These are phyloP conservation scores for Cryptocheilus praepositus DNA, from an alignment of 2,888 invertebrate genomes.

Conservation along the genomic window DNA sequence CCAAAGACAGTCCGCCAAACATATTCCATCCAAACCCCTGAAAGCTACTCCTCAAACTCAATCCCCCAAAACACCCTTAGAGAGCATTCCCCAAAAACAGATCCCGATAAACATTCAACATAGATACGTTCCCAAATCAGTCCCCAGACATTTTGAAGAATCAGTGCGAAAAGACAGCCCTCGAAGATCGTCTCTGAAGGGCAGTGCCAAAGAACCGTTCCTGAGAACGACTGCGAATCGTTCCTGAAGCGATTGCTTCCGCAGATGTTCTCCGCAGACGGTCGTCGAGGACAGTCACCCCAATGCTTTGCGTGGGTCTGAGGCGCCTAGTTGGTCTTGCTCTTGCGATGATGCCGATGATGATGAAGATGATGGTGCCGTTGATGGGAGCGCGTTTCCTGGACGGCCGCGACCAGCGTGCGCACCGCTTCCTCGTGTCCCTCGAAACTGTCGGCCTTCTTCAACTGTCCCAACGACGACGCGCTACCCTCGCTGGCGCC, in stretches of 20 bases:
- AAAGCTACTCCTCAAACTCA: no score
- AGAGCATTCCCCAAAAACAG: no score
- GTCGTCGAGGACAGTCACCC: slow-evolving; percentile 1
- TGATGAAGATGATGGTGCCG: slow-evolving; percentile 69
- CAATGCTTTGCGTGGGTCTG: background rate
- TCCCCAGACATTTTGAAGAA: no score
- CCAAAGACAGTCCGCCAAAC: background rate
- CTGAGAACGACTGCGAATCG: no score
- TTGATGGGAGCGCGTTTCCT: slow-evolving; percentile 79
- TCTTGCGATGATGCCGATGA: slow-evolving; percentile 71
- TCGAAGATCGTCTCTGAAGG: no score
- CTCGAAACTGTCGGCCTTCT: slow-evolving; percentile 82
- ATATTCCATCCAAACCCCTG: background rate
- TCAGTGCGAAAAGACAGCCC: no score
- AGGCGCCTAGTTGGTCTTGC: slow-evolving; percentile 67
- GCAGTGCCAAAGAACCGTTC: no score
- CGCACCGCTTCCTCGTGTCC: slow-evolving; percentile 83
- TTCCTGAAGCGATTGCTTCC: no score
- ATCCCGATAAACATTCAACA: no score
- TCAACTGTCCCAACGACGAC: slow-evolving; percentile 71
- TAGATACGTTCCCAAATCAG: no score
- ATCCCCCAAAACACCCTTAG: no score
- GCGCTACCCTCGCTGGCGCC: slow-evolving; percentile 45
- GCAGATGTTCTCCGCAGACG: background rate
- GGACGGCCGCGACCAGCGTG: slow-evolving; percentile 81